Evolutionary conservation across 2,888 invertebrate species (phyloP), one percentile per base, ranked within the genome.

Genomic region (Xestia ashworthii): DNA sequence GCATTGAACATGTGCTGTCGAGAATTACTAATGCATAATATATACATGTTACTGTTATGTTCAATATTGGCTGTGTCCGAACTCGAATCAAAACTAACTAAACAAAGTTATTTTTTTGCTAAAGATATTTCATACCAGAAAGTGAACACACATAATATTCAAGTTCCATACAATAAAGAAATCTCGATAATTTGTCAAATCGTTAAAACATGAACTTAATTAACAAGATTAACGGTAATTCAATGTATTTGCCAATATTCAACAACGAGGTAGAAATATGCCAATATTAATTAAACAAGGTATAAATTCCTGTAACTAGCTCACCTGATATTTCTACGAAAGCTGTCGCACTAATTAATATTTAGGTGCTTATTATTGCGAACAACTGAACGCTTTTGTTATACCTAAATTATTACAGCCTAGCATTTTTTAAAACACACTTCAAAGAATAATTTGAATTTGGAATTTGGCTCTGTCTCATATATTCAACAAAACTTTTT

Each of bases 1-100:
- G 58, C 12, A 71, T 67, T 73, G 55, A 66, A 62, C 72, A 78
- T 55, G 70, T 83, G 55, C 66, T 67, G 58, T 68, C 16, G 44
- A 77, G 67, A 82, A 68, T 64, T 58, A 48, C 46, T 38, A 4
- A 50, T n/a, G 44, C 25, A 66, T n/a, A n/a, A n/a, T n/a, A n/a
- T n/a, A n/a, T n/a, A n/a, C n/a, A n/a, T n/a, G n/a, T n/a, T n/a
- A n/a, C n/a, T 25, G 16, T 25, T 19, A 8, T 48, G 6, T 32
- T 48, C 12, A 19, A 67, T 1, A 69, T 69, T 50, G 16, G 38
- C 48, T 68, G 38, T 38, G 22, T 64, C 38, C 11, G 38, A 64
- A 64, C 38, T 64, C 22, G 32, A 60, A 60, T 32, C 60, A 60
- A n/a, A n/a, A n/a, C n/a, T n/a, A n/a, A n/a, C n/a, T n/a, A n/a